Conservation (phyloP, 2,113 vertebrate genomes). For the Dicentrarchus labrax region DNA sequence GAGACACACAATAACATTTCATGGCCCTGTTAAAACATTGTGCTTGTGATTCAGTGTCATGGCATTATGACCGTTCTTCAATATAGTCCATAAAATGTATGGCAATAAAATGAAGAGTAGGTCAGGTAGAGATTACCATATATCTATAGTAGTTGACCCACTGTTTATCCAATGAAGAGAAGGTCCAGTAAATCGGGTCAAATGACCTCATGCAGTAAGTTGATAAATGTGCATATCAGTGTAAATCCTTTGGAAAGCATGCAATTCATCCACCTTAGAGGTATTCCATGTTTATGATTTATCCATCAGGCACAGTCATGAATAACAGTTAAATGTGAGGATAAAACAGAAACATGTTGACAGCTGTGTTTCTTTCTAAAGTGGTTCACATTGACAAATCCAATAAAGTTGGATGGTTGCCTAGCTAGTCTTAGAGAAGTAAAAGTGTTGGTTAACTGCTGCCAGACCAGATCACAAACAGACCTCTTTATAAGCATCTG, state of each 20-base stretch:
- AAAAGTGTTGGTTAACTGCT: neutral
- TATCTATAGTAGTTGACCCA: neutral
- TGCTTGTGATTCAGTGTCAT: neutral
- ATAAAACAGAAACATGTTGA: conserved; percentile 14
- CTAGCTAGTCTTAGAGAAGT: neutral
- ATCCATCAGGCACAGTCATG: conserved; percentile 12
- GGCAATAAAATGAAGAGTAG: neutral
- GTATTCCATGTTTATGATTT: conserved; percentile 24
- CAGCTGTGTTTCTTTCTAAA: conserved; percentile 2
- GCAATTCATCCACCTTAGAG: neutral
- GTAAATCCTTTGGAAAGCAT: conserved; percentile 9
- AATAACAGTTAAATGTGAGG: neutral
- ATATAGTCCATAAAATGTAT: neutral
- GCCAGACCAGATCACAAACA: conserved; percentile 37
- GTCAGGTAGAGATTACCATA: neutral
- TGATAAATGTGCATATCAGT: conserved; percentile 18
- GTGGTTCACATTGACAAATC: conserved; percentile 2
- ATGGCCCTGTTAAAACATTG: neutral
- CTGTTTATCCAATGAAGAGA: neutral
- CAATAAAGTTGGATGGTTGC: neutral
- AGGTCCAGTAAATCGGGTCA: neutral
- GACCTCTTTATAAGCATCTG: neutral
- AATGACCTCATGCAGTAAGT: neutral
- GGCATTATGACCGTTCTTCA: no score
- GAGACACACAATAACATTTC: neutral